Evolutionary conservation across 2,113 vertebrate species (phyloP), one percentile per base, ranked within the genome.

Genomic region (Coregonus clupeaformis): DNA sequence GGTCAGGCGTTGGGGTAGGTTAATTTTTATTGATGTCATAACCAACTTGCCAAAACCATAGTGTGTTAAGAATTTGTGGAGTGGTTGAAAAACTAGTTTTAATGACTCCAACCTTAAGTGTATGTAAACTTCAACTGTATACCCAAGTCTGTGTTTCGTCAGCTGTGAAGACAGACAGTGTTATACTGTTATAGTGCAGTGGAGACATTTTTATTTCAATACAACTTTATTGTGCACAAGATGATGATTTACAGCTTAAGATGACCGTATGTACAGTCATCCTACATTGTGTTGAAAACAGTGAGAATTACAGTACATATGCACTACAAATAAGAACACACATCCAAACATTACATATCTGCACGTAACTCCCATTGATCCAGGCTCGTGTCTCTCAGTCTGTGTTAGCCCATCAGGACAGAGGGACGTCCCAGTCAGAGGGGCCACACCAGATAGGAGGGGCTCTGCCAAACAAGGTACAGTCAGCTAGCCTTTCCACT

Each of bases 361-460:
- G 7, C 57, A 59, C 2, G 20, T 14, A 2, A 22, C 20, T 67
- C 3, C n/a, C n/a, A 24, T 45, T 68, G 36, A 68, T 13, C 67
- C 67, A 79, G 83, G 49, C 81, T 80, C 78, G 45, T 85, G 81
- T 88, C 80, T 86, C 83, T 85, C 87, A 88, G 87, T 86, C 85
- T 85, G 87, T 88, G 80, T 86, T 88, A 88, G 83, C 74, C 83
- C 83, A 82, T 85, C 85, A 88, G 81, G 85, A 88, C 81, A 88
- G 86, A 86, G 82, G 87, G 87, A 86, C 87, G 73, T 82, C 85
- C 85, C 87, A 88, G 80, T 86, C 87, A 81, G 83, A 86, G 80
- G 87, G 87, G 83, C 83, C 78, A 82, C 85, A 88, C 85, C 83
- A 85, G 80, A 86, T 88, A 88, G 80, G 85, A 82, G 85, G 87